These are phyloP conservation scores for Xylocopa sonorina DNA, from an alignment of 1,140 invertebrate genomes.

Conservation along the genomic window DNA sequence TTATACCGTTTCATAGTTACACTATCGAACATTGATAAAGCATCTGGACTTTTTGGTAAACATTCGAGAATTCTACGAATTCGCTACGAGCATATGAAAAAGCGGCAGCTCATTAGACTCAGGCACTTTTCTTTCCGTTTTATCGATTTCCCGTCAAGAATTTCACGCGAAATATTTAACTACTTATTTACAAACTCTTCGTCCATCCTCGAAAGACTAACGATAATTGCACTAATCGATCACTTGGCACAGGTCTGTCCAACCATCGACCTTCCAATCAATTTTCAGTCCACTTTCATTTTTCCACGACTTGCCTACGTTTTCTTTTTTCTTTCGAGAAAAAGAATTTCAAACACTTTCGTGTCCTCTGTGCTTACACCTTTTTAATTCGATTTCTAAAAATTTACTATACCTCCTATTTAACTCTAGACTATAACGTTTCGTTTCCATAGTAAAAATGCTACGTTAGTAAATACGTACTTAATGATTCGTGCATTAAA, in stretches of 20 bases:
- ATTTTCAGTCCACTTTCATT: neutral
- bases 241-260: conserved; percentile 25
- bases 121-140: conserved; percentile 58
- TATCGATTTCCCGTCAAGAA: neutral
- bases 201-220: conserved; percentile 61
- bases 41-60: conserved; percentile 67
- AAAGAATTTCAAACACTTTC: neutral
- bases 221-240: conserved; percentile 67
- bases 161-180: conserved; percentile 23
- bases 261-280: neutral
- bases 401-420: neutral
- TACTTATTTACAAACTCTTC: conserved; percentile 53
- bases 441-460: no score
- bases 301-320: neutral
- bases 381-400: no score
- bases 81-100: conserved; percentile 57
- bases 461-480: neutral
- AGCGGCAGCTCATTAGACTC: conserved; percentile 57
- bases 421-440: neutral
- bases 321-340: neutral
- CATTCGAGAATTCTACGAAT: conserved; percentile 48
- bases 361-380: neutral
- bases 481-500: neutral
- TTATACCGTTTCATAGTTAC: conserved; percentile 4
- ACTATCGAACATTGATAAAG: conserved; percentile 68